Percentiles rank a stretch among this genome's conserved stretches.
These are phyloP conservation scores for Sarcophilus harrisii DNA, from an alignment of 2,797 vertebrate genomes.

Conservation along the genomic window DNA sequence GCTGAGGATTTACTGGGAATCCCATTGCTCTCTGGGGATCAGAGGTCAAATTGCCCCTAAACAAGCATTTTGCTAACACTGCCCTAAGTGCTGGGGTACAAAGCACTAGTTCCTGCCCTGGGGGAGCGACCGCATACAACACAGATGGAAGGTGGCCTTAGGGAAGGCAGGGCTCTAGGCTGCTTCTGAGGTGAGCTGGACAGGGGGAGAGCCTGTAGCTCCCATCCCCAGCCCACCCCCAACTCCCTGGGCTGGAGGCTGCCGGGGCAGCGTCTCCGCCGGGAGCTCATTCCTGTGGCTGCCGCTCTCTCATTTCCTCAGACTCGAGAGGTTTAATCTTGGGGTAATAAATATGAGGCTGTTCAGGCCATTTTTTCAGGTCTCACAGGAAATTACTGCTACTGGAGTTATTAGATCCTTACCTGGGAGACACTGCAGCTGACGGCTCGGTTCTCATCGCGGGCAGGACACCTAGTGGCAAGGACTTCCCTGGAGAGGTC, in stretches of 20 bases:
- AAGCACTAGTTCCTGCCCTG: neutral
- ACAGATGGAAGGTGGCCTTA: too few species aligned
- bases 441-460: slow-evolving; percentile 37
- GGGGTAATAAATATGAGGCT: slow-evolving; percentile 72
- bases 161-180: too few species aligned
- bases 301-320: slow-evolving; percentile 31
- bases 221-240: neutral
- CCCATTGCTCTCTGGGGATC: neutral
- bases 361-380: slow-evolving; percentile 75
- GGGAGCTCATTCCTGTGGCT: neutral
- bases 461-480: too few species aligned
- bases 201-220: neutral
- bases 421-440: slow-evolving; percentile 70
- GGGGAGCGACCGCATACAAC: too few species aligned
- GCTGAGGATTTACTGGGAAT: too few species aligned
- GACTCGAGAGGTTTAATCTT: slow-evolving; percentile 70
- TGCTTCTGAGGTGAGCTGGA: neutral
- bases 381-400: slow-evolving; percentile 76
- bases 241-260: neutral
- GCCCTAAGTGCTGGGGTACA: neutral
- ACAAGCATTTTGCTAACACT: neutral
- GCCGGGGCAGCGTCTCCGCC: neutral
- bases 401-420: slow-evolving; percentile 72
- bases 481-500: neutral
- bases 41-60: neutral